Evolutionary conservation across 2,888 invertebrate species (phyloP).

Genomic region (Drosophila percnosoma): DNA sequence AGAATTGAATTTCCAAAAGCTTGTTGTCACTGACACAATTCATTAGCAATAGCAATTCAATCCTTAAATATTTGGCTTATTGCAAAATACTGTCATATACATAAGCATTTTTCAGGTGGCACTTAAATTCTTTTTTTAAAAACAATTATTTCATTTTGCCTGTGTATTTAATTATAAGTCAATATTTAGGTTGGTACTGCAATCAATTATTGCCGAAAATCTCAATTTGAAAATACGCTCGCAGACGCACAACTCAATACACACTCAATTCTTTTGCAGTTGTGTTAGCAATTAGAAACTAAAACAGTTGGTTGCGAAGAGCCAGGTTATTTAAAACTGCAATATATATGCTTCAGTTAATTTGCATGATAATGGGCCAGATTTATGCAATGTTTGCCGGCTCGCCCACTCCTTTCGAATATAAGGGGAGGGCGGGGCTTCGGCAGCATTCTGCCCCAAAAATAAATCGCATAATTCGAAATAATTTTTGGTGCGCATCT

Average conservation of each 20-base stretch:
- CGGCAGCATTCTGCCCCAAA: conserved; percentile 41
- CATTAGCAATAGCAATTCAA: neutral
- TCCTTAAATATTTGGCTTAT: neutral
- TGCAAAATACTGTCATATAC: neutral
- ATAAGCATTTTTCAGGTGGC: neutral
- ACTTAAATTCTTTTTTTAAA: neutral
- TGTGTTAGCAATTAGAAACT: conserved; percentile 54
- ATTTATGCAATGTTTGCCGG: conserved; percentile 50
- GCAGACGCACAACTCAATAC: neutral
- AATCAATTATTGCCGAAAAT: conserved; percentile 11
- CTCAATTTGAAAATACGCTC: conserved; percentile 7
- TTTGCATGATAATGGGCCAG: conserved; percentile 64
- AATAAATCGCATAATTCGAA: conserved; percentile 71
- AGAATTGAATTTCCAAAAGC: neutral
- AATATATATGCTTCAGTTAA: conserved; percentile 55
- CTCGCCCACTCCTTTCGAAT: conserved; percentile 47
- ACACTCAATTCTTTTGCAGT: conserved; percentile 8
- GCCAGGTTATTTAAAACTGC: conserved; percentile 44
- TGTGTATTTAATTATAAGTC: conserved; percentile 1
- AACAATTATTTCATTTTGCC: conserved; percentile 5
- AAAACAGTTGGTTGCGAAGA: conserved; percentile 40
- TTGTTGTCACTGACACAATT: neutral
- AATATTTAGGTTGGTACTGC: conserved; percentile 6
- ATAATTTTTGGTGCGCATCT: conserved; percentile 53
- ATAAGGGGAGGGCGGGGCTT: neutral